Base-by-base conservation (phyloP, 2,113 vertebrate species). In the Ceuthmochares aereus region DNA sequence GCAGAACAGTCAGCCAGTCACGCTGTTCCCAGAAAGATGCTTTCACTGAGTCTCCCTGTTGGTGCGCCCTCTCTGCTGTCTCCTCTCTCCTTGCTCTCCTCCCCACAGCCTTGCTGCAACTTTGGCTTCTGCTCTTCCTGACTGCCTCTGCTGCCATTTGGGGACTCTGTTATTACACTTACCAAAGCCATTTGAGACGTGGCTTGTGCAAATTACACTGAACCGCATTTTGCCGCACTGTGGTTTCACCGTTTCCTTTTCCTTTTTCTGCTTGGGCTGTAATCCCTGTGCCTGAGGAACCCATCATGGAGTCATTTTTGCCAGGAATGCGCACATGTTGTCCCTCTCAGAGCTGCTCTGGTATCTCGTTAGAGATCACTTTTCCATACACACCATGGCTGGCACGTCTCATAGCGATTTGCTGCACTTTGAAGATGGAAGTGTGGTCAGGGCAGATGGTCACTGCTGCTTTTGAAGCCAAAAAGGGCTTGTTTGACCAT, bases 201-300 rank as follows among this genome's bases (percentile, higher is more conserved):
- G 66, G 54, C 58, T 75, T 37, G 15, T 54, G 89, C 4, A 3
- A 87, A 27, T 7, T 37, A 26, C 66, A 21, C 5, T 0, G 11
- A 84, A 56, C 87, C 2, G 12, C 7, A 26, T 45, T 77, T 60
- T 66, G 67, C 76, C 32, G n/a, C 4, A 1, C 56, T 64, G 87
- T 34, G 78, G 58, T 89, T 95, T 93, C 82, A 68, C 89, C 32
- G 0, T 73, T 94, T 97, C 94, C 91, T 88, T 68, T 93, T 91
- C 86, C 83, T 79, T 62, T 73, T 83, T 66, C 74, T 93, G 81
- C 78, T 67, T 20, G 78, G 56, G 52, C 78, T 94, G 36, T 64
- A 27, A 82, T 93, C 73, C 70, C 66, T 2, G 14, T 5, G 6
- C 69, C 74, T 87, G 67, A 93, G 77, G 81, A 70, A 91, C 43